Percentiles rank a stretch among this genome's conserved stretches.
Conservation (phyloP, 2,888 invertebrate genomes). For the Trichopria drosophilae region DNA sequence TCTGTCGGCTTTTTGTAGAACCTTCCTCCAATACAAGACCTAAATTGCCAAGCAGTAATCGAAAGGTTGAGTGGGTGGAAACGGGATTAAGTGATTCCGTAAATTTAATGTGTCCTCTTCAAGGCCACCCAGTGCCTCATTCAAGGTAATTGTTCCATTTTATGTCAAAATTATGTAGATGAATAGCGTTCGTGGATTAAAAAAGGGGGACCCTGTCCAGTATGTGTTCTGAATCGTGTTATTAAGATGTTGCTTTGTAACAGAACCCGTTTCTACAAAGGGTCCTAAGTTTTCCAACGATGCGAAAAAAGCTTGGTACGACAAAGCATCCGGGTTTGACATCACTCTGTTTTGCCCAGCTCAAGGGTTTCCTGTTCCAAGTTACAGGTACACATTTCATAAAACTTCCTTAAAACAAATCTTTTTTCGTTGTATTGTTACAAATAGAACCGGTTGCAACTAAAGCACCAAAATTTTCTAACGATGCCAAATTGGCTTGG, state of each 20-base stretch:
- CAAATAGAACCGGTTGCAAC: conserved; percentile 63
- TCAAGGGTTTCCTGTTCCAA: conserved; percentile 72
- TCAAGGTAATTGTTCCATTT: too few relatives aligned
- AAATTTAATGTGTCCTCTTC: conserved; percentile 69
- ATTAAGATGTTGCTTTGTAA: conserved; percentile 21
- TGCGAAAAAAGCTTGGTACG: conserved; percentile 62
- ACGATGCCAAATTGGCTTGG: conserved; percentile 68
- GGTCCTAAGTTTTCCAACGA: conserved; percentile 57
- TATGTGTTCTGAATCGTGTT: too few relatives aligned
- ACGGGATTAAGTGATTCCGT: conserved; percentile 35
- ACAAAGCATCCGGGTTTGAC: conserved; percentile 65
- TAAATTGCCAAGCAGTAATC: conserved; percentile 50
- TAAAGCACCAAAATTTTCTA: conserved; percentile 69
- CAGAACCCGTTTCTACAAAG: conserved; percentile 68
- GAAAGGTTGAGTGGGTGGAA: conserved; percentile 54
- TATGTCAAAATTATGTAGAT: too few relatives aligned
- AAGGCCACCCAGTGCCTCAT: conserved; percentile 71
- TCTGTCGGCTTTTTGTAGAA: conserved; percentile 47
- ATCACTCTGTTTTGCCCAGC: conserved; percentile 73
- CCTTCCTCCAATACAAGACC: conserved; percentile 55
- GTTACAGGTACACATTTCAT: conserved; percentile 68
- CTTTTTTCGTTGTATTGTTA: neutral
- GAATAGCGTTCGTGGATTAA: too few relatives aligned
- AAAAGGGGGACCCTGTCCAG: too few relatives aligned
- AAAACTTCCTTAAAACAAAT: neutral